Evolutionary conservation across 1,140 invertebrate genomes (phyloP), one percentile per base, ranked within the genome.

Genomic region (Musca domestica): DNA sequence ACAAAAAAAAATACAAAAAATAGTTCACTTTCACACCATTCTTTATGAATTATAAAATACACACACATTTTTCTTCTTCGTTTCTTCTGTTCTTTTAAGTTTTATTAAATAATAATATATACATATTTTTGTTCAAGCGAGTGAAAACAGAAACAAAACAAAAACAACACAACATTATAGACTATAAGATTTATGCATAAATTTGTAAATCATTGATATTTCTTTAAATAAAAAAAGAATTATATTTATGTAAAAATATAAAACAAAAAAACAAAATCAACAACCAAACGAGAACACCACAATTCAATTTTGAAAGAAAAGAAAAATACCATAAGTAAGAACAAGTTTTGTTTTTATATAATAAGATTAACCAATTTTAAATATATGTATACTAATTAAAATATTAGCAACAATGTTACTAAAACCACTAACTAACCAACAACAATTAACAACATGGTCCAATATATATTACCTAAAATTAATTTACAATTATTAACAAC

Each of bases 161-260:
- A 52, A 10, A 17, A 12, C 20, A 51, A 17, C 48, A 51, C n/a
- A 52, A 52, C 23, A 23, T 52, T 22, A 23, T 52, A 22, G 51
- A 65, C n/a, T 49, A 20, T 65, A 23, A 65, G 25, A n/a, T 48
- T 49, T 49, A 65, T 48, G n/a, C 46, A 65, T 51, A 65, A 49
- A 41, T 47, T 30, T 65, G 64, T 65, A 65, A 65, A 65, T 51
- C 46, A 61, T 61, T 61, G 56, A 65, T 41, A 41, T 49, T 65
- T 23, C 64, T 65, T 61, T 65, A 65, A 65, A 65, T 51, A 49
- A 46, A 65, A 17, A 48, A 64, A 2, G 47, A 51, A 48, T 19
- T 63, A 48, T 65, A 65, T 65, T 65, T 65, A 49, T 49, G 48
- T 65, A 65, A 51, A 49, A 65, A 64, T 47, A 27, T 15, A 52